A percentile compares a stretch with the other conserved stretches of the same genome.
Conservation (phyloP, 2,888 invertebrate species). For the Protophormia terraenovae region DNA sequence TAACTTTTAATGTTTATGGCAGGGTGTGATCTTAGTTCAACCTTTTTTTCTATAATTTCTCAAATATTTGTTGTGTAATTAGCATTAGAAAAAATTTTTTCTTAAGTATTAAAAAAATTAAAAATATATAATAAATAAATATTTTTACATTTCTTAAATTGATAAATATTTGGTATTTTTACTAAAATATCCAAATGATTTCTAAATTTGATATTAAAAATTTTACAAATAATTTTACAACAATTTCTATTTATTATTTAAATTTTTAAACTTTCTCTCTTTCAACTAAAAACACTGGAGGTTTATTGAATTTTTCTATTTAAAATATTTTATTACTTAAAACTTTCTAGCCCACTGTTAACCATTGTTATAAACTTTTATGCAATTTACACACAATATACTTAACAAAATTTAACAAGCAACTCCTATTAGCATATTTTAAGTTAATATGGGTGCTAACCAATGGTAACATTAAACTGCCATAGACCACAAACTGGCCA, state of each 20-base stretch:
- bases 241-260: too few species aligned
- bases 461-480: conserved; percentile 54
- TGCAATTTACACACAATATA: conserved; percentile 34
- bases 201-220: too few species aligned
- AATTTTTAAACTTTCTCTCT: too few species aligned
- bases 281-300: too few species aligned
- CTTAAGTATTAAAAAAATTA: background rate
- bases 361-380: background rate
- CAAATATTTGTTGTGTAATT: conserved; percentile 27
- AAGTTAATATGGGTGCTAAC: conserved; percentile 41
- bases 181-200: too few species aligned
- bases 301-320: background rate
- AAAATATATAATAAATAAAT: too few species aligned
- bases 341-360: conserved; percentile 34
- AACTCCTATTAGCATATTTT: conserved; percentile 64
- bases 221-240: too few species aligned
- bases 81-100: background rate
- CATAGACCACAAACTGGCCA: conserved; percentile 46
- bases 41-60: background rate
- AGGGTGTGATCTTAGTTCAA: conserved; percentile 26
- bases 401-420: conserved; percentile 46
- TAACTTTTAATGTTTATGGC: conserved; percentile 28
- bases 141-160: too few species aligned
- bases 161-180: too few species aligned
- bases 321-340: background rate